Conservation (phyloP, 2,113 vertebrate species). For the Dinomys branickii region DNA sequence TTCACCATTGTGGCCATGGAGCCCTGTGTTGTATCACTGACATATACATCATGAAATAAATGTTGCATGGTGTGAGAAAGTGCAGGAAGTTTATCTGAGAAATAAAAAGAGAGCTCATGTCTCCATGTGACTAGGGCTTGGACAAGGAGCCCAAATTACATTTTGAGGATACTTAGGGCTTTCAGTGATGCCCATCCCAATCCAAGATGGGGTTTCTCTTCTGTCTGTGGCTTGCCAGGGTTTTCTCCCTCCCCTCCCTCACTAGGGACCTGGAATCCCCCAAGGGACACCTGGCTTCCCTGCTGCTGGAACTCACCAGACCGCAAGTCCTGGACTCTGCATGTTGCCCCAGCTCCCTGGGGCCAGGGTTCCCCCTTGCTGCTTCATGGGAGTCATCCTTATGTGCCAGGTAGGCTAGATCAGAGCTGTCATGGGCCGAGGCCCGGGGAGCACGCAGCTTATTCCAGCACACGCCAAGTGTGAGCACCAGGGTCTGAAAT, state of each 20-base stretch:
- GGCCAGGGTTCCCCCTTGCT: neutral
- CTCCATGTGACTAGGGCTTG: neutral
- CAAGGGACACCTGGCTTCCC: neutral
- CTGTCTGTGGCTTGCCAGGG: neutral
- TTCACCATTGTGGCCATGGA: rapidly evolving
- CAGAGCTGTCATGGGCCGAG: neutral
- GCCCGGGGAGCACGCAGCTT: neutral
- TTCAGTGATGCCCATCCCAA: neutral
- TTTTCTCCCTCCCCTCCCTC: rapidly evolving
- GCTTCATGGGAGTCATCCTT: neutral
- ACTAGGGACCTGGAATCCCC: neutral
- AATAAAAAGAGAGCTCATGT: neutral
- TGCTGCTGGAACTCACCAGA: neutral
- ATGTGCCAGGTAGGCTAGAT: neutral
- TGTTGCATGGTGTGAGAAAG: rapidly evolving
- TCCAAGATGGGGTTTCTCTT: neutral
- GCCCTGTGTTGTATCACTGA: rapidly evolving
- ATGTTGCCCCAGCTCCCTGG: neutral
- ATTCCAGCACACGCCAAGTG: neutral
- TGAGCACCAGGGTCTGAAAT: neutral
- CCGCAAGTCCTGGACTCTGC: neutral
- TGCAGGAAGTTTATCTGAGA: neutral
- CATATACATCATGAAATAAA: rapidly evolving
- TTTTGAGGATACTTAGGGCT: neutral
- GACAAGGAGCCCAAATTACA: neutral